phyloP scores from a whole-genome alignment of 2,113 vertebrate genomes.

The Dolichotis patagonum region DNA sequence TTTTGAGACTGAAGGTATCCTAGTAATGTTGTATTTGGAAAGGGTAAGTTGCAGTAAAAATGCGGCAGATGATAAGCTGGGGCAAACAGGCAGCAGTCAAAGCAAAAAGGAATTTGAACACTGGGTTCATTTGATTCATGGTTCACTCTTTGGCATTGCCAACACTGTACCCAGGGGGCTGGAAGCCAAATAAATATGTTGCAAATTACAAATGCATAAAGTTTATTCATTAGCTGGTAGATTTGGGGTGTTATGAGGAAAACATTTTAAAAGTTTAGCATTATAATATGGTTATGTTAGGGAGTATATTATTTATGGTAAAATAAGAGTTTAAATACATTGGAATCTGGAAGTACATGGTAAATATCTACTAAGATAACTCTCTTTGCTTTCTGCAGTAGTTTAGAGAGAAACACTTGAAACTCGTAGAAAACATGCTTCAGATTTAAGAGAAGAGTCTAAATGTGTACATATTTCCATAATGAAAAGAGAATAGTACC shows the following conservation, averaged over 20 bases:
- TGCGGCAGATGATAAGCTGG: not conserved
- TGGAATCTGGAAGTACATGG: not conserved
- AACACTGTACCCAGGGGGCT: not conserved
- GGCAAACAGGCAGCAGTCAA: not conserved
- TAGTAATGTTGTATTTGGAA: not conserved
- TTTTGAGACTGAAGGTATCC: not conserved
- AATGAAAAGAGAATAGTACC: not conserved
- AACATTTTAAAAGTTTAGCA: not conserved
- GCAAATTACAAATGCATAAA: not conserved
- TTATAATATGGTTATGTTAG: not conserved
- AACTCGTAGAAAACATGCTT: not conserved
- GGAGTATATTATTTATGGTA: not conserved
- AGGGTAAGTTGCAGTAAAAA: rapidly evolving
- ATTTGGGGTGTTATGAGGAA: not conserved
- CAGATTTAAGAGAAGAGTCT: not conserved
- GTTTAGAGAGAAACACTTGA: not conserved
- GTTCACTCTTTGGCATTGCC: not conserved
- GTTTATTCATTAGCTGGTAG: not conserved
- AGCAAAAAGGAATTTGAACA: not conserved
- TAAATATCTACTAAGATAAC: not conserved
- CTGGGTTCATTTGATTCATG: not conserved
- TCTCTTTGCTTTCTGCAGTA: not conserved
- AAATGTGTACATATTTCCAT: not conserved
- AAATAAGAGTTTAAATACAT: not conserved
- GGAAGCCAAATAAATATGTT: not conserved